phyloP scores from a whole-genome alignment of 2,113 vertebrate genomes.

The Ploceus nigricollis region DNA sequence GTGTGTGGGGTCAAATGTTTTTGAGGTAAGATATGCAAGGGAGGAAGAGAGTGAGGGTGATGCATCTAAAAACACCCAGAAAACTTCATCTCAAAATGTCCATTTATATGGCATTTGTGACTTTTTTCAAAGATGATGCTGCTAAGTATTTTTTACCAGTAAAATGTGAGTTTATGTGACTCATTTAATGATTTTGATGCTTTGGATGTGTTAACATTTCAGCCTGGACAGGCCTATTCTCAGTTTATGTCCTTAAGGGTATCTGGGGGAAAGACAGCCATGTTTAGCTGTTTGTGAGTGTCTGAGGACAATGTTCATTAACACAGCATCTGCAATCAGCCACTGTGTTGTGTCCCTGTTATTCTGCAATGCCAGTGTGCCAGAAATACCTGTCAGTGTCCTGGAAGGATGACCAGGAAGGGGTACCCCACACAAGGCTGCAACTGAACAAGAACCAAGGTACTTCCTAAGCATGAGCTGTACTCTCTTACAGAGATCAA shows the following conservation, averaged over 20 bases:
- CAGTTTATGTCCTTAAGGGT: background rate
- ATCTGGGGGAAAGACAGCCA: background rate
- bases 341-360: fast-evolving
- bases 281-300: background rate
- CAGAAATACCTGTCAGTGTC: background rate
- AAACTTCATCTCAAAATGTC: background rate
- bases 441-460: background rate
- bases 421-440: fast-evolving
- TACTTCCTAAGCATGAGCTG: background rate
- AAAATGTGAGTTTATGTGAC: background rate
- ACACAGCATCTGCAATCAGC: background rate
- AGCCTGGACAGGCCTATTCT: background rate
- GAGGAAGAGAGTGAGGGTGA: background rate
- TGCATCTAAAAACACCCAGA: fast-evolving
- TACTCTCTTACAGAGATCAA: background rate
- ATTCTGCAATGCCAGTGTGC: background rate
- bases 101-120: background rate
- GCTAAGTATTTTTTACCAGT: background rate
- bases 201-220: background rate
- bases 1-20: background rate
- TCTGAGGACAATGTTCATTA: background rate
- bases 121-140: background rate
- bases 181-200: background rate
- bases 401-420: background rate
- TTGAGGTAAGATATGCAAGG: background rate